A percentile compares a stretch with the other conserved stretches of the same genome.
phyloP scores from a whole-genome alignment of 2,113 vertebrate species.

The Chrysochloris asiatica region DNA sequence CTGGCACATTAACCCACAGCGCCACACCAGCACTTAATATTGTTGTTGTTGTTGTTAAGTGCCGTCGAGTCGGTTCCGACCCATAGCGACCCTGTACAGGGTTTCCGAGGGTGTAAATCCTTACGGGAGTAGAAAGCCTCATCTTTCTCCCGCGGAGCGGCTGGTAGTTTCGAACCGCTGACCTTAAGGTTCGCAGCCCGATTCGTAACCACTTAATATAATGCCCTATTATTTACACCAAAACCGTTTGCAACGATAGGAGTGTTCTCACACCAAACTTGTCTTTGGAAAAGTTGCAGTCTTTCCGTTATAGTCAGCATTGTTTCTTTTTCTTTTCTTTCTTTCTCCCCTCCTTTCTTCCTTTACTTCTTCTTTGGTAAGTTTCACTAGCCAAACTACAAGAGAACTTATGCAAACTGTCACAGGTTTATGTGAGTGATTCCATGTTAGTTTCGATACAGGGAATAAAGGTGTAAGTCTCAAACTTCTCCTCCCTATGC shows the following conservation, averaged over 20 bases:
- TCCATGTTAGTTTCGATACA: constrained; percentile 28
- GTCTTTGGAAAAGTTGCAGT: constrained; percentile 18
- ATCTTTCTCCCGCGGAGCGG: too few relatives aligned
- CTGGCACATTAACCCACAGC: too few relatives aligned
- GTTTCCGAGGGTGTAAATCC: too few relatives aligned
- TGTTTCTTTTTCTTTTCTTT: neutral
- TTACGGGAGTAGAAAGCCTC: too few relatives aligned
- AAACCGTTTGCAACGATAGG: neutral
- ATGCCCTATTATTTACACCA: neutral
- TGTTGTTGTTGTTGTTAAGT: too few relatives aligned
- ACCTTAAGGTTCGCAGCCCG: too few relatives aligned
- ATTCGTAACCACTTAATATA: too few relatives aligned
- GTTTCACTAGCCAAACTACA: neutral
- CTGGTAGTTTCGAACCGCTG: too few relatives aligned
- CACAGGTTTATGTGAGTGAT: constrained; percentile 22
- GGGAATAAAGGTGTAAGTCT: neutral
- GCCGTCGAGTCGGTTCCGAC: too few relatives aligned
- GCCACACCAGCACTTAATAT: too few relatives aligned
- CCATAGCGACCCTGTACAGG: too few relatives aligned
- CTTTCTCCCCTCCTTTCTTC: neutral
- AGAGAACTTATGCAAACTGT: constrained; percentile 5
- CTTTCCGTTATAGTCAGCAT: neutral
- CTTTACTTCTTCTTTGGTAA: neutral
- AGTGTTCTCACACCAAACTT: neutral
- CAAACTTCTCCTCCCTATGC: neutral